A percentile compares a stretch with the other conserved stretches of the same genome.
phyloP scores from a whole-genome alignment of 2,888 invertebrate species.

The Bursaphelenchus okinawaensis region DNA sequence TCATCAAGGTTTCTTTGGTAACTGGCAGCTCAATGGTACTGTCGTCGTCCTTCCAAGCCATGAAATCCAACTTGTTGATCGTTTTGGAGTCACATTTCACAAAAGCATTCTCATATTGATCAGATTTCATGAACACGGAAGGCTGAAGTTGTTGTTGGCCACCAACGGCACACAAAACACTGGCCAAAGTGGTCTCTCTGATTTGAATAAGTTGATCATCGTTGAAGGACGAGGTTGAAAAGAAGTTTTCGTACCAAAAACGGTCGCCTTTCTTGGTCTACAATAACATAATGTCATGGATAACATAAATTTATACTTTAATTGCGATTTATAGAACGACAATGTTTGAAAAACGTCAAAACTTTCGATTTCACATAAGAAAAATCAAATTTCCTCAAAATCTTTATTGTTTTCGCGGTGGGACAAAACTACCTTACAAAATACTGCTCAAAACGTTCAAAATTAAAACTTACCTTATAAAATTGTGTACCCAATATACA shows the following conservation, averaged over 20 bases:
- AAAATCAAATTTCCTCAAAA: neutral
- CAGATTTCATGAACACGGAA: slow-evolving; percentile 41
- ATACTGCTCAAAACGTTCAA: no score
- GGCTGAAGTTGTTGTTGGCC: slow-evolving; percentile 44
- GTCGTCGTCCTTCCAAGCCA: slow-evolving; percentile 53
- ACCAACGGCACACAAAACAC: slow-evolving; percentile 52
- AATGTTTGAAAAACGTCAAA: no score
- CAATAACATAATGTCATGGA: slow-evolving; percentile 3
- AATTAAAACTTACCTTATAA: slow-evolving; percentile 48
- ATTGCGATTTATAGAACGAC: no score
- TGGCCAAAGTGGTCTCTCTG: slow-evolving; percentile 45
- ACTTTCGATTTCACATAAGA: no score
- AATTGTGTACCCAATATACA: slow-evolving; percentile 56
- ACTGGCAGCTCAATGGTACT: slow-evolving; percentile 50
- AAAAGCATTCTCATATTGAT: slow-evolving; percentile 43
- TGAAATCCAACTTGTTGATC: slow-evolving; percentile 37
- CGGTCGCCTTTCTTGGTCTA: slow-evolving; percentile 49
- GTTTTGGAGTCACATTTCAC: slow-evolving; percentile 25
- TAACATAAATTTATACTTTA: no score
- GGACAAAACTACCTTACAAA: no score
- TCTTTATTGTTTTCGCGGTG: neutral
- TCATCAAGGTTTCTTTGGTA: slow-evolving; percentile 51
- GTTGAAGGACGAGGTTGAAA: slow-evolving; percentile 52
- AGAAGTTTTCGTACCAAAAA: slow-evolving; percentile 59
- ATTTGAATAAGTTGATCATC: slow-evolving; percentile 51